These are phyloP conservation scores for Spilarctia lutea DNA, from an alignment of 2,888 invertebrate species.

Conservation along the genomic window DNA sequence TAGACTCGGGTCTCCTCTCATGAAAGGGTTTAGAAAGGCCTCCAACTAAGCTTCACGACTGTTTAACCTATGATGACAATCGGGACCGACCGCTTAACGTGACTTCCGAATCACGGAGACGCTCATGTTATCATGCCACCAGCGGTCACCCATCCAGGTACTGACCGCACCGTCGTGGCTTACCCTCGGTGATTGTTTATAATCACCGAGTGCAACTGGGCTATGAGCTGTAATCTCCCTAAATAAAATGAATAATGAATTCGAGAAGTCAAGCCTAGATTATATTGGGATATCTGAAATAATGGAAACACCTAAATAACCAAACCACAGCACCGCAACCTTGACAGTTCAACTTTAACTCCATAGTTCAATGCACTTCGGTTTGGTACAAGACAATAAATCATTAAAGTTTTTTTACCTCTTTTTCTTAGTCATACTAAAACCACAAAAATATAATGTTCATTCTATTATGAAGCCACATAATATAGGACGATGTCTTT, in stretches of 20 bases:
- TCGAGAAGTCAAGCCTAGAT: neutral
- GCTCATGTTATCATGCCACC: too few relatives aligned
- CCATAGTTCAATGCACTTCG: constrained; percentile 34
- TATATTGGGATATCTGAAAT: neutral
- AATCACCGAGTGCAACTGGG: too few relatives aligned
- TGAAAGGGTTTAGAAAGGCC: too few relatives aligned
- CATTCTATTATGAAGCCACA: constrained; percentile 4
- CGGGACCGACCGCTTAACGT: too few relatives aligned
- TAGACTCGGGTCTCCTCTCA: too few relatives aligned
- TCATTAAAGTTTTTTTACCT: constrained; percentile 30
- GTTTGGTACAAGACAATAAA: constrained; percentile 28
- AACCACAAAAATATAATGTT: constrained; percentile 34
- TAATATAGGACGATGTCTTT: neutral
- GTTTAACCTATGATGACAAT: too few relatives aligned
- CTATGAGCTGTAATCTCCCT: too few relatives aligned
- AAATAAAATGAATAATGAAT: neutral
- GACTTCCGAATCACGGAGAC: too few relatives aligned
- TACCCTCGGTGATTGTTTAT: too few relatives aligned
- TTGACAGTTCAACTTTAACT: constrained; percentile 26
- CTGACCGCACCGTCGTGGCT: too few relatives aligned
- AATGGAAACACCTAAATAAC: neutral
- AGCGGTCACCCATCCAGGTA: too few relatives aligned
- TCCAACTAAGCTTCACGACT: too few relatives aligned
- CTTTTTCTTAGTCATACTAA: constrained; percentile 33
- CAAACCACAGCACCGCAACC: constrained; percentile 1